Base-by-base conservation (phyloP, 2,797 vertebrate species). In the Arvicola amphibius region DNA sequence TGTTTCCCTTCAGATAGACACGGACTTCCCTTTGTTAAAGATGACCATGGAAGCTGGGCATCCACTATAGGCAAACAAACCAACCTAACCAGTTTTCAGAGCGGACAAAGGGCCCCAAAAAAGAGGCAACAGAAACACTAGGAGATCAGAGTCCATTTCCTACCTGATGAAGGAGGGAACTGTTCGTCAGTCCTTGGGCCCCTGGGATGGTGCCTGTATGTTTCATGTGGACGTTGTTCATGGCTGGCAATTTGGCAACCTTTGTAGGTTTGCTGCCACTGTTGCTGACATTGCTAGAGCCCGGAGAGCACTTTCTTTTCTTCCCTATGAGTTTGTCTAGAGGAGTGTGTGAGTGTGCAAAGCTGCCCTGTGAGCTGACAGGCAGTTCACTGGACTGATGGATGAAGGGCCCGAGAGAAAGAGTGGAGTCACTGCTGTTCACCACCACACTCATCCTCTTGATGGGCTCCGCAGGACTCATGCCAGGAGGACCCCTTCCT, bases 371-470 rank as follows among this genome's bases (percentile, higher is more conserved):
- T 90, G 98, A 98, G 93, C 97, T 98, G 98, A 98, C 96, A 61
- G 98, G 98, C 97, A 99, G 98, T 74, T 99, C 99, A 1, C 90
- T 98, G 92, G 99, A 96, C 97, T 99, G 99, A 98, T 99, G 99
- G 92, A 99, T 99, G 73, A 99, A 99, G 0, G 99, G 99, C 92
- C 99, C 99, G 32, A 99, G 98, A 19, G 99, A 99, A 76, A 99
- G 99, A 1, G 99, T 99, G 96, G 99, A 99, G 98, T 99, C 99
- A 2, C 99, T 98, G 98, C 99, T 99, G 99, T 99, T 99, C 99
- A 99, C 99, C 98, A 99, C 99, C 96, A 99, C 99, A 59, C 99
- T 99, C 99, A 99, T 99, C 96, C 99, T 99, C 97, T 99, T 99
- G 98, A 99, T 99, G 89, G 99, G 99, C 97, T 99, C 99, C 6